Base-by-base conservation (phyloP, 2,888 invertebrate genomes). In the Chrysotoxum bicinctum region DNA sequence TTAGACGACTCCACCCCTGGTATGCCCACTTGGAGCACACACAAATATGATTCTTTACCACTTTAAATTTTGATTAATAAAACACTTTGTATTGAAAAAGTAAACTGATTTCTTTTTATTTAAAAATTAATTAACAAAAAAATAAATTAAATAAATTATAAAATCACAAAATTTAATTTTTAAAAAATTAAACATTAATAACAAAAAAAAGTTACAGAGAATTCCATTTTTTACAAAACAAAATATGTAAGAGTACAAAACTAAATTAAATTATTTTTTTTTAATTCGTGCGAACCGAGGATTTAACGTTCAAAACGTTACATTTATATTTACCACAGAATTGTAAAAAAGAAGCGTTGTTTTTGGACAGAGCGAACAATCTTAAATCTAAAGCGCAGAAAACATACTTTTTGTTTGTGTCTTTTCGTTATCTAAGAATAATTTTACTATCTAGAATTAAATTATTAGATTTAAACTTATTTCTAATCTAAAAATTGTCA, bases 101-200 rank as follows among this genome's bases (percentile, higher is more conserved):
- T 88, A 43, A 66, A 54, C 54, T 88, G 19, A 45, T 40, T 87
- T 88, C 3, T 88, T 88, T 77, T 62, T 77, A 87, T 89, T 89
- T 40, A 37, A 69, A 68, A 12, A 75, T 35, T 32, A 87, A 87
- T 43, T 68, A 37, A 45, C 32, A 32, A 66, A 68, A 72, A 32
- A 81, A 72, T 77, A 75, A 81, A 62, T 77, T 8, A 52, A 70
- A 50, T 75, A 81, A 75, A 45, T 54, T n/a, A 48, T 64, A 32
- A 72, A 77, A 85, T 85, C 84, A 85, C 84, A 72, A 80, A 84
- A 73, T 72, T 35, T 23, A 58, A 58, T 14, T 80, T 30, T 62
- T 45, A 77, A 58, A 69, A 62, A 45, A 50, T 12, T 69, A 81
- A 40, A 62, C 60, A 50, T 19, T 16, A 66, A 66, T 8, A 35